These are phyloP conservation scores for Ectropis crepuscularia DNA, from an alignment of 2,888 invertebrate genomes.

Conservation along the genomic window DNA sequence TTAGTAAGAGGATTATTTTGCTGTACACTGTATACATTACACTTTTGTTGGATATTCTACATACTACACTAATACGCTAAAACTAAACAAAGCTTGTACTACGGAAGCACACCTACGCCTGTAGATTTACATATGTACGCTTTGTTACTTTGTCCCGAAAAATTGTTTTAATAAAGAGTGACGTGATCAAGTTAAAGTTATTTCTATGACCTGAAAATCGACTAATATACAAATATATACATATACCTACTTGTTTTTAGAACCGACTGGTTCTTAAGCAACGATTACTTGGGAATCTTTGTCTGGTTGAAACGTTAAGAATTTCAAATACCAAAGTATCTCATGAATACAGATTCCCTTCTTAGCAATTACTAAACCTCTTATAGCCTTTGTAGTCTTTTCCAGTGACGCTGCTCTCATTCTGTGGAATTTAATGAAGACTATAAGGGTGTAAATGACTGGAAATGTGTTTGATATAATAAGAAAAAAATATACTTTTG, in stretches of 20 bases:
- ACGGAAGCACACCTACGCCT: too few species aligned
- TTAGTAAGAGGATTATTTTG: too few species aligned
- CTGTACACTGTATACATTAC: too few species aligned
- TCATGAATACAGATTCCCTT: conserved; percentile 36
- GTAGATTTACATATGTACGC: too few species aligned
- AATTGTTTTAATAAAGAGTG: too few species aligned
- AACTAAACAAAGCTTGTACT: too few species aligned
- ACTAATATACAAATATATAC: conserved; percentile 2
- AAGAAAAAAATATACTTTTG: too few species aligned
- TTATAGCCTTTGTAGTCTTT: conserved; percentile 31
- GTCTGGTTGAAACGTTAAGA: conserved; percentile 22
- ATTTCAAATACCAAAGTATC: conserved; percentile 29
- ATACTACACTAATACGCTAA: too few species aligned
- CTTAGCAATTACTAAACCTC: conserved; percentile 33
- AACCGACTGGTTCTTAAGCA: conserved; percentile 3
- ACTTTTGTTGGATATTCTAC: too few species aligned
- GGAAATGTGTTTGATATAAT: neutral
- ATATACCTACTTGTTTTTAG: conserved; percentile 1
- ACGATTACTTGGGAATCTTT: conserved; percentile 11
- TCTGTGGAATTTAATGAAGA: conserved; percentile 41
- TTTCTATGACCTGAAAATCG: conserved; percentile 4
- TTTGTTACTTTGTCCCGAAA: too few species aligned
- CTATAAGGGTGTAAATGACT: conserved; percentile 18
- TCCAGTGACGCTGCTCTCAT: conserved; percentile 27
- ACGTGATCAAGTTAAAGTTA: too few species aligned